Evolutionary conservation across 30 jellyfish, hydroid and myxozoan species (phyloP), one percentile per base, ranked within the genome.

Genomic region (Phacellophora camtschatica): DNA sequence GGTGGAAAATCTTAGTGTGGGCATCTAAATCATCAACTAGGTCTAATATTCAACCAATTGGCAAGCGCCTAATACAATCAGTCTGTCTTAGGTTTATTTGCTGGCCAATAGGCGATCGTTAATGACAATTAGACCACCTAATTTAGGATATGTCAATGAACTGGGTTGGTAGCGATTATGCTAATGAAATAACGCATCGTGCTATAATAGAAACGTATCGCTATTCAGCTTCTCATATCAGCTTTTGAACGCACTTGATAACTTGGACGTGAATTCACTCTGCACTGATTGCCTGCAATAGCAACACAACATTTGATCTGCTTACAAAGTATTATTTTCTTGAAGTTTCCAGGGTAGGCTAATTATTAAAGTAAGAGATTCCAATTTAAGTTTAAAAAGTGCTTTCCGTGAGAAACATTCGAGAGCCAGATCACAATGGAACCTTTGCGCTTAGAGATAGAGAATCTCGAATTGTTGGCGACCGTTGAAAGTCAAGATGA

Each of bases 401-500:
- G n/a, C n/a, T n/a, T n/a, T n/a, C n/a, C n/a, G n/a, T n/a, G n/a
- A n/a, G n/a, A n/a, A n/a, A n/a, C n/a, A n/a, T n/a, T n/a, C n/a
- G n/a, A n/a, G n/a, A n/a, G n/a, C n/a, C n/a, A n/a, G n/a, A n/a
- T n/a, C n/a, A n/a, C n/a, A n/a, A n/a, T n/a, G n/a, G n/a, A n/a
- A n/a, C n/a, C 87, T 13, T 87, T 69, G 33, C 64, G 97, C 56
- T 77, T 85, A 50, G 98, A 92, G 55, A 86, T 92, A 35, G 96
- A 92, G 76, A 92, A 85, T 45, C 57, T 92, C 57, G 98, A 92
- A 66, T 78, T 92, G 37, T 94, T 86, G 54, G 98, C 98, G 18
- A 92, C 98, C 0, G 96, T 85, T n/a, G 95, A 92, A 33, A 78
- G 96, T 41, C 98, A 92, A 81, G 98, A 86, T 55, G 97, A 79